Evolutionary conservation across 2,113 vertebrate species (phyloP), one percentile per base, ranked within the genome.

Genomic region (Pachyramphus minor): DNA sequence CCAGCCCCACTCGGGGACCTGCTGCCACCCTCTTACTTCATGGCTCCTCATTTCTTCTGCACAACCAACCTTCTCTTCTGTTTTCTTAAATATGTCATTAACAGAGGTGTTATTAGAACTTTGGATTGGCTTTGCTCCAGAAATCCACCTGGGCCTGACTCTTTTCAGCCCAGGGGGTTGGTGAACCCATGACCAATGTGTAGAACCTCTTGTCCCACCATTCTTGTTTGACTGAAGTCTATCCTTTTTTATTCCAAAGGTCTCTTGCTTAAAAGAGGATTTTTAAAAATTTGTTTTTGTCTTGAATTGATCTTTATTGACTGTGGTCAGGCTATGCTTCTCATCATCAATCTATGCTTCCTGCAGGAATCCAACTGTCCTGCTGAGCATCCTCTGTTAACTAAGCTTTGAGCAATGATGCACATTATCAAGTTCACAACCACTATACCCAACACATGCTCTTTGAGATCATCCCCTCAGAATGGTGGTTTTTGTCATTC

Each of bases 371-470:
- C 45, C 33, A 28, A 4, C 53, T 23, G 5, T 41, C 5, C 50
- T 67, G 66, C 62, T 64, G 31, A 60, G 19, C 53, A 31, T 9
- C n/a, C n/a, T 27, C 35, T 56, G 9, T 8, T 42, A 88, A 62
- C 12, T 9, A 49, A 77, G 27, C 21, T 67, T 49, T 17, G 13
- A 67, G 53, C 21, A 84, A 23, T 0, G 0, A 5, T 16, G 14
- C n/a, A 64, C 39, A 18, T 82, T 12, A 45, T 1, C 17, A 15
- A 72, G 25, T 8, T n/a, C 44, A 33, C 53, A 72, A 9, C 6
- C 11, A 17, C n/a, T 9, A 25, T 12, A 41, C 24, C 2, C 50
- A 62, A 15, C 28, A 42, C 10, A 15, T 0, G 5, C 5, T 45
- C 30, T 25, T 71, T 14, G 9, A 76, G 23, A 14, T 49, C 71